These are phyloP conservation scores for Ooceraea biroi DNA, from an alignment of 1,140 invertebrate species.

Conservation along the genomic window DNA sequence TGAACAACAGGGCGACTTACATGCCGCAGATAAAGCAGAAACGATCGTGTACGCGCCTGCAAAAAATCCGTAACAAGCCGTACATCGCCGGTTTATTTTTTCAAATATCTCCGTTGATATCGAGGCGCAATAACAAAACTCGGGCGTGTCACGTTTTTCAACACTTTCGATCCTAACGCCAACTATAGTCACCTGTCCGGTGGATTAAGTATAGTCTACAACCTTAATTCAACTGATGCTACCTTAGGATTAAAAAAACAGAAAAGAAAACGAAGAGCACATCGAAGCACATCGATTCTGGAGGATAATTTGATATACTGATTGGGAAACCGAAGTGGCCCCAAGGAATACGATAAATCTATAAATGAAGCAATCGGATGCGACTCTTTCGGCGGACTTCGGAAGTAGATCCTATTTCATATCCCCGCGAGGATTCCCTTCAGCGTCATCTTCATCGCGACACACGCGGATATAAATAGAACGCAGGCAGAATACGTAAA, in stretches of 20 bases:
- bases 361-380: no score
- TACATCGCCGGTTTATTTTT: neutral
- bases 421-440: neutral
- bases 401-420: neutral
- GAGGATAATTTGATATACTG: no score
- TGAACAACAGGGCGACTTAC: constrained; percentile 6
- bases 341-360: neutral
- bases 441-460: constrained; percentile 7
- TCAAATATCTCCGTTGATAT: constrained; percentile 11
- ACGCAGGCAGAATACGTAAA: constrained; percentile 20
- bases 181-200: no score
- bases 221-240: no score
- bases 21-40: constrained; percentile 16
- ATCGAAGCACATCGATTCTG: no score
- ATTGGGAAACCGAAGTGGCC: no score
- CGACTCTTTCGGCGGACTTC: neutral
- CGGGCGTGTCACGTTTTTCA: neutral
- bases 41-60: neutral
- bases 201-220: no score
- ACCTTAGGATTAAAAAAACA: no score
- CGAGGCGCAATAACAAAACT: neutral
- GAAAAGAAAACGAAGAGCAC: no score
- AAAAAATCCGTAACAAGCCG: constrained; percentile 19
- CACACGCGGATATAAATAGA: constrained; percentile 44
- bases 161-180: no score